Evolutionary conservation across 1,140 invertebrate genomes (phyloP), one percentile per base, ranked within the genome.

Genomic region (Drosophila rhopaloa): DNA sequence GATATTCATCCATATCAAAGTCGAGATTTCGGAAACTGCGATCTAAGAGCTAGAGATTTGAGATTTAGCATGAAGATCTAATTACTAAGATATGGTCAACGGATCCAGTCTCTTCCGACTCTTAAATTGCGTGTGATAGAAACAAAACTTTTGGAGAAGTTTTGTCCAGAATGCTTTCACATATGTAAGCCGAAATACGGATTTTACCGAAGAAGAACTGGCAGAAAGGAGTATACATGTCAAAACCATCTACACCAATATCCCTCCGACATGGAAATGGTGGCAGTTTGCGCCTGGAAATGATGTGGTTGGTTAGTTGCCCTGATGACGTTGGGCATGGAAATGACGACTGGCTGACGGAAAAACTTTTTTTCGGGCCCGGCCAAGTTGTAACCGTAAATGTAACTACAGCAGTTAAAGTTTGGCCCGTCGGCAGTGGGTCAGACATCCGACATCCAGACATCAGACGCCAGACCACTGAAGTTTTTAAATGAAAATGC

Each of bases 291-390:
- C 68, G 78, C 50, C 81, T 85, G 81, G 78, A 81, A 79, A 79
- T 86, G 65, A 85, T 86, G 79, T 81, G 81, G 73, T 85, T 78
- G 81, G 73, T 85, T 85, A 75, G 78, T 71, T 78, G 78, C 38
- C 27, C n/a, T 47, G 48, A 58, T 75, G 66, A 44, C 48, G 35
- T 35, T 56, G 68, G 29, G 9, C 40, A 43, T 53, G 59, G 65
- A 44, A 65, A 61, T 68, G 71, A 76, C 60, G 70, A 73, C 68
- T 51, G 68, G 7, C 53, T 56, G 68, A 50, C 47, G 29, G 70
- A 38, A 54, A 48, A 61, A 46, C 37, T 61, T 74, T 63, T 74
- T 72, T 55, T 16, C 14, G 40, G 71, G 29, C 53, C 11, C 27
- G 37, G 13, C 47, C 11, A 41, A 51, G 24, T 19, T 44, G 27